Percentiles rank a stretch among this genome's conserved stretches.
phyloP scores from a whole-genome alignment of 2,113 vertebrate genomes.

The Charina bottae region DNA sequence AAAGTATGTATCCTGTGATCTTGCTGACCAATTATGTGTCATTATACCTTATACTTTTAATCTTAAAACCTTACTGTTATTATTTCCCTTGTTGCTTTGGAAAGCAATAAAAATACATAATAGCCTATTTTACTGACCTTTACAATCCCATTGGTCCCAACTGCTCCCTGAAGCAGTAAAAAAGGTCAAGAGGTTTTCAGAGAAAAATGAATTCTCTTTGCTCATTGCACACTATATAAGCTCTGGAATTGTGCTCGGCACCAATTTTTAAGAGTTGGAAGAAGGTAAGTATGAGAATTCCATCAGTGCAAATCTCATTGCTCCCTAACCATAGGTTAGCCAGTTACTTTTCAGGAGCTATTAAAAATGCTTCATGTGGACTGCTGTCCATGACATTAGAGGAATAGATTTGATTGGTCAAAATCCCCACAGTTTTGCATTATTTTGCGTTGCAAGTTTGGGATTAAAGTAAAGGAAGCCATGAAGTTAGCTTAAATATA shows the following conservation, averaged over 20 bases:
- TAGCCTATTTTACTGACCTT: conserved; percentile 53
- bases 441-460: conserved; percentile 19
- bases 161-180: conserved; percentile 56
- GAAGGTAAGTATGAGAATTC: conserved; percentile 25
- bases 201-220: conserved; percentile 49
- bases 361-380: conserved; percentile 26
- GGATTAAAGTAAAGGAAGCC: not conserved
- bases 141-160: conserved; percentile 39
- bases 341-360: conserved; percentile 36
- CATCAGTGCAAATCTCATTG: conserved; percentile 47
- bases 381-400: conserved; percentile 35
- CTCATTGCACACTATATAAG: conserved; percentile 28
- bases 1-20: conserved; percentile 4
- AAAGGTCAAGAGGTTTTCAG: conserved; percentile 55
- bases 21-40: conserved; percentile 45
- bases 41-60: conserved; percentile 48
- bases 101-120: conserved; percentile 50
- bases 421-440: conserved; percentile 14
- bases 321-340: conserved; percentile 36
- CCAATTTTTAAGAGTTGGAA: conserved; percentile 9
- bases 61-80: conserved; percentile 35
- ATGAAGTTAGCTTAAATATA: not conserved
- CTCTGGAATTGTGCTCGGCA: conserved; percentile 7
- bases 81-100: conserved; percentile 50
- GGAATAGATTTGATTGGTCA: conserved; percentile 12